Evolutionary conservation across 2,888 invertebrate genomes (phyloP), one percentile per base, ranked within the genome.

Genomic region (Augiades crinisus): DNA sequence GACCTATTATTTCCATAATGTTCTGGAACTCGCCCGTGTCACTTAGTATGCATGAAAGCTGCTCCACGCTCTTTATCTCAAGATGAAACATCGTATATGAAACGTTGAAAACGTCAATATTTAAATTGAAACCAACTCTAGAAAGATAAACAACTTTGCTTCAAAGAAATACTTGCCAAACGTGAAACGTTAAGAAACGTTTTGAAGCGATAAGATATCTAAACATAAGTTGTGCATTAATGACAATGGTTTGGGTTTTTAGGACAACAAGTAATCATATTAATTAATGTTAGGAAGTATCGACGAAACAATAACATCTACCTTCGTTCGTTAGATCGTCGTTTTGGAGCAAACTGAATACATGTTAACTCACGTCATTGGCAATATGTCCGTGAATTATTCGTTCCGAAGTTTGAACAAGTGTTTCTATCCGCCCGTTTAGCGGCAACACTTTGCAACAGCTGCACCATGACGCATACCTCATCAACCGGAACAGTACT

Each of bases 391-490:
- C 34, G 45, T 45, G 34, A 34, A 45, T 17, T 21, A 33, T 44
- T 45, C 6, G 22, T 14, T 34, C 34, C 34, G 45, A 14, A 40
- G 50, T 58, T 56, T 57, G 38, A 47, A 51, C 57, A 60, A 60
- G 53, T 58, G 58, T n/a, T 52, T 45, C 30, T 27, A 37, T 34
- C 31, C 13, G 44, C 6, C 22, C 22, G 13, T 22, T 40, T 55
- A 51, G 51, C 33, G 43, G 45, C 31, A 34, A 43, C 33, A 43
- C 47, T 19, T 12, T 34, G 22, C 27, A 24, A 13, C 57, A 58
- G 50, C 56, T 56, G 59, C 52, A 24, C 36, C 22, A 40, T 58
- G 55, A 60, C 58, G 55, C 57, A 57, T 51, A 46, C 44, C 51
- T 38, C 43, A 47, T 52, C 47, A 47, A 34, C 10, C 47, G 38